A percentile compares a stretch with the other conserved stretches of the same genome.
These are phyloP conservation scores for Dendrophyllia cribrosa DNA, from an alignment of 64 coral and sea anemone species.

Conservation along the genomic window DNA sequence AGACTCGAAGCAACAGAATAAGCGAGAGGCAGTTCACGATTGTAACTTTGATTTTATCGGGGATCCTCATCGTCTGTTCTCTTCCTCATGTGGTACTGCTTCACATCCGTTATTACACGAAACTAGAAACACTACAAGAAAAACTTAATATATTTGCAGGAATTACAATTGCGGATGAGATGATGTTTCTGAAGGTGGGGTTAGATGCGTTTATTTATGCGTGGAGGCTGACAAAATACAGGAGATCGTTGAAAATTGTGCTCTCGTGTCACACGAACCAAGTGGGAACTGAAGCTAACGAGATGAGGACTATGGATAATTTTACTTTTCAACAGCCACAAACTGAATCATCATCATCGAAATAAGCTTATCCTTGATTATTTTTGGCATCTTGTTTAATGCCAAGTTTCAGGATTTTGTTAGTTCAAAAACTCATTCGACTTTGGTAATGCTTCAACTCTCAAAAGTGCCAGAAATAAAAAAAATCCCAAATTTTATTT, in stretches of 20 bases:
- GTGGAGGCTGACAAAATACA: conserved; percentile 63
- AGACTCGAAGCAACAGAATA: neutral
- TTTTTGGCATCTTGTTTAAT: too few species aligned
- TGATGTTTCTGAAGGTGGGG: conserved; percentile 64
- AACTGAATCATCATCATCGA: neutral
- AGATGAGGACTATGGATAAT: neutral
- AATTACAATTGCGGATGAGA: conserved; percentile 44
- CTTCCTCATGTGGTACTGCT: conserved; percentile 31
- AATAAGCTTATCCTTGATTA: too few species aligned
- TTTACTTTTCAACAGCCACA: neutral
- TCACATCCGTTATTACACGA: conserved; percentile 10
- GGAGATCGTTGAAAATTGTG: conserved; percentile 33
- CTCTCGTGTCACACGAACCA: neutral
- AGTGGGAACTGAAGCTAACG: neutral
- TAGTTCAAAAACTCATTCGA: neutral
- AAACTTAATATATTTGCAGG: conserved; percentile 17
- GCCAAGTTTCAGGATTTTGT: too few species aligned
- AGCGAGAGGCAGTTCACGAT: conserved; percentile 38
- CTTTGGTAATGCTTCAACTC: too few species aligned
- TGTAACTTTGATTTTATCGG: conserved; percentile 23
- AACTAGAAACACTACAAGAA: conserved; percentile 19
- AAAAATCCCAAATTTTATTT: too few species aligned
- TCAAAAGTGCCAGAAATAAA: too few species aligned
- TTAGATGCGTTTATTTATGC: conserved; percentile 67
- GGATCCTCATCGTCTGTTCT: conserved; percentile 35